Evolutionary conservation across 2,797 vertebrate species (phyloP), one percentile per base, ranked within the genome.

Genomic region (Acrossocheilus fasciatus): DNA sequence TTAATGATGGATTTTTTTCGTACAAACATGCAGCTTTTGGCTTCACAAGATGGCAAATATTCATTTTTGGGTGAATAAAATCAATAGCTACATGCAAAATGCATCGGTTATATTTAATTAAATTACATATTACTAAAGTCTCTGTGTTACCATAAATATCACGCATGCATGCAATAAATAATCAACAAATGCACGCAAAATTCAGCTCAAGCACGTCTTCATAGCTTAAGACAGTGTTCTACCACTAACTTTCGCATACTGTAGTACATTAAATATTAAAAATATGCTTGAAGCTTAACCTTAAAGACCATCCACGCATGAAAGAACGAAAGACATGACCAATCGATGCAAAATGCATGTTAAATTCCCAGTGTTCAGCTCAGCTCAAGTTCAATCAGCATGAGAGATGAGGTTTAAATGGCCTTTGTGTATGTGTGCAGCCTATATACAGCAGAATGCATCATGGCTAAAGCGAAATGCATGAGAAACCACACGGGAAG

Each of bases 351-450:
- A 23, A 73, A 45, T 6, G 70, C 18, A n/a, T 2, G 74, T 18
- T 26, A 54, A 15, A 4, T 20, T 2, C 10, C 11, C 12, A 12
- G 23, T n/a, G 57, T 62, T 12, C 3, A n/a, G 18, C 30, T n/a
- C n/a, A 18, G 54, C 59, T 64, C 75, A 69, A 85, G 75, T 70
- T 85, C 83, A 85, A 17, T 34, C 62, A 57, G 68, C 64, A 47
- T 17, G n/a, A 20, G 74, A 30, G 4, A 50, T 23, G 47, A 43
- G 43, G 36, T 85, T 88, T 88, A 88, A 87, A 87, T 83, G 78
- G 74, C 74, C 86, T 85, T 85, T 89, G 83, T 76, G 34, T 50
- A 45, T 83, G 73, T 64, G 83, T 77, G 18, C 26, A 45, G 54
- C 39, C 70, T 30, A 30, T 30, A 30, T 30, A 45, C 20, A 68